Base-by-base conservation (phyloP, 2,888 invertebrate species). In the Acleris literana region DNA sequence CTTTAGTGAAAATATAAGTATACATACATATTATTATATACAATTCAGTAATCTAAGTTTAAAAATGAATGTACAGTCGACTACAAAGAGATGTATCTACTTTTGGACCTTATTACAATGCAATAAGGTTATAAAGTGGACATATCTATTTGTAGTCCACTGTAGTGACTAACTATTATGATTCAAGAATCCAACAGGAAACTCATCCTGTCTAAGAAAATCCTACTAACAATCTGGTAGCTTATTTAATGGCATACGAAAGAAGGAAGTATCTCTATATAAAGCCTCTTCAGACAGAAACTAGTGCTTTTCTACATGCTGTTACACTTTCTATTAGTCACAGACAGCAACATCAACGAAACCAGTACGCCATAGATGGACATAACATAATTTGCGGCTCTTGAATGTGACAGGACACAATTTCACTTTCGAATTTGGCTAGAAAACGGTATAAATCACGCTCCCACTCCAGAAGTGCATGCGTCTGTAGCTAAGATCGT, bases 221-320 rank as follows among this genome's bases (percentile, higher is more conserved):
- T 22, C 17, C 9, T 33, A 39, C 25, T 25, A 39, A 9, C 18
- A 16, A 16, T 25, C 25, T 18, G 1, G 9, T 17, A 33, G 22
- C 17, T 25, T 60, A 11, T 29, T 18, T 18, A 65, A 51, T 33
- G 54, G 49, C 54, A 65, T n/a, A 54, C 51, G 18, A 46, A 60
- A 56, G 44, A 59, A 56, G 60, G 65, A 60, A 60, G 65, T 51
- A 43, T 49, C 43, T 20, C 58, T 49, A 22, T 59, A 64, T 53
- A 64, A 49, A 59, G 59, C 39, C 25, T 25, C 51, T 44, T 60
- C 17, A 55, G 55, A 60, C 55, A 51, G 44, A 51, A 55, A 60
- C 55, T 54, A 51, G 44, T 43, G 64, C 44, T 46, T 65, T 55
- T 64, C 64, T 49, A 64, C 33, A 48, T 58, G 29, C 22, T 43